Evolutionary conservation across 2,888 invertebrate genomes (phyloP).

Genomic region (Balanococcus diminutus): DNA sequence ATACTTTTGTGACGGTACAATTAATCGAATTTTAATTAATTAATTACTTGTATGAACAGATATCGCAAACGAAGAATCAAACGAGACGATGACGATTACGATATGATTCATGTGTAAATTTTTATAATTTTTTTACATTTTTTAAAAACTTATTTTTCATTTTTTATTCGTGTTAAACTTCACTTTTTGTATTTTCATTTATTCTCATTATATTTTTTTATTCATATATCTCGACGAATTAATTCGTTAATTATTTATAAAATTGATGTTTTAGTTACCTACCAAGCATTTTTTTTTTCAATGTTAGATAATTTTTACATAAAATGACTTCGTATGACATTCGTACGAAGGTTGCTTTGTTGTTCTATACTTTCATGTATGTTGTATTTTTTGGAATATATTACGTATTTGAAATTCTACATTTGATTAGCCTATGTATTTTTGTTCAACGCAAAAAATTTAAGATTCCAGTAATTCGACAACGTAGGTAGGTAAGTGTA

Average conservation of each 20-base stretch:
- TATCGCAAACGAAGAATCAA: conserved; percentile 49
- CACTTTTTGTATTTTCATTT: not conserved
- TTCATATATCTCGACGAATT: too few relatives aligned
- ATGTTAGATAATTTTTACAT: conserved; percentile 39
- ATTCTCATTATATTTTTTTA: too few relatives aligned
- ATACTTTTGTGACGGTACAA: too few relatives aligned
- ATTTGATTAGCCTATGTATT: too few relatives aligned
- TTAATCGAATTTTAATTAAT: too few relatives aligned
- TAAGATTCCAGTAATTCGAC: too few relatives aligned
- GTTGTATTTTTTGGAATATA: conserved; percentile 3
- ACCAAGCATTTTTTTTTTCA: conserved; percentile 18
- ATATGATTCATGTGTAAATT: conserved; percentile 49
- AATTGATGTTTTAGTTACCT: conserved; percentile 41
- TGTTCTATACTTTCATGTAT: conserved; percentile 26
- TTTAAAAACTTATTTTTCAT: not conserved
- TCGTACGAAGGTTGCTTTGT: not conserved
- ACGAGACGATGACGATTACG: conserved; percentile 43
- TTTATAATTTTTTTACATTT: not conserved
- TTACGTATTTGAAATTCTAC: not conserved
- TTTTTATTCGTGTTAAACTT: not conserved
- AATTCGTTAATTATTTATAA: not conserved
- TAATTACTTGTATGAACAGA: conserved; percentile 21
- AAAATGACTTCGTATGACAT: not conserved
- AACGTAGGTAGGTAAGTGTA: too few relatives aligned
- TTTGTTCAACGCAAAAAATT: too few relatives aligned